Conservation (phyloP, 1,140 invertebrate species). For the Cherax quadricarinatus region DNA sequence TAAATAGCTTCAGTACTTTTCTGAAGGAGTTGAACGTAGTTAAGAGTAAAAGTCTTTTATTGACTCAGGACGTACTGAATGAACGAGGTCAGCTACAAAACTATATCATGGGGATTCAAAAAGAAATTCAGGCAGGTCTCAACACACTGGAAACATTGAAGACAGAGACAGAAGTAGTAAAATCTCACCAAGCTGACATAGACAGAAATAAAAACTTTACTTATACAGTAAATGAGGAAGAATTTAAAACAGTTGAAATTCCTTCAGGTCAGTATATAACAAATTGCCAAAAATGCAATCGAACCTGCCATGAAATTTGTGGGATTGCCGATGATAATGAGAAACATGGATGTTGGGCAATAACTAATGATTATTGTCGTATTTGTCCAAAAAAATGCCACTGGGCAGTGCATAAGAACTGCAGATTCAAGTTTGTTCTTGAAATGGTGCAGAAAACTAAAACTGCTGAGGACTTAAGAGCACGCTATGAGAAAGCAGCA, state of each 20-base stretch:
- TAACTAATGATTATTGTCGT: conserved; percentile 10
- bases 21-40: not conserved
- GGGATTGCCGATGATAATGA: not conserved
- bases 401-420: conserved; percentile 25
- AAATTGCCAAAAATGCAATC: no score
- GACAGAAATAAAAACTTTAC: conserved; percentile 19
- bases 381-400: not conserved
- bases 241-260: not conserved
- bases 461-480: conserved; percentile 17
- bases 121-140: conserved; percentile 6
- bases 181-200: conserved; percentile 15
- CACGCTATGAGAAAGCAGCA: conserved; percentile 17
- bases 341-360: conserved; percentile 22
- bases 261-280: no score
- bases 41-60: conserved; percentile 11
- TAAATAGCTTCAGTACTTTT: conserved; percentile 2
- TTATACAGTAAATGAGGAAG: conserved; percentile 13
- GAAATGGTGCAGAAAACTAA: not conserved
- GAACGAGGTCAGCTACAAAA: conserved; percentile 20
- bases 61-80: conserved; percentile 25
- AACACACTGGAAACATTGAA: not conserved
- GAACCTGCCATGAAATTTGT: no score
- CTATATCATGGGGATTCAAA: not conserved
- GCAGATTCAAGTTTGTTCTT: not conserved
- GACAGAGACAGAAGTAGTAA: not conserved